Conservation (phyloP, 1,140 invertebrate species). For the Drosophila nigrodunni region DNA sequence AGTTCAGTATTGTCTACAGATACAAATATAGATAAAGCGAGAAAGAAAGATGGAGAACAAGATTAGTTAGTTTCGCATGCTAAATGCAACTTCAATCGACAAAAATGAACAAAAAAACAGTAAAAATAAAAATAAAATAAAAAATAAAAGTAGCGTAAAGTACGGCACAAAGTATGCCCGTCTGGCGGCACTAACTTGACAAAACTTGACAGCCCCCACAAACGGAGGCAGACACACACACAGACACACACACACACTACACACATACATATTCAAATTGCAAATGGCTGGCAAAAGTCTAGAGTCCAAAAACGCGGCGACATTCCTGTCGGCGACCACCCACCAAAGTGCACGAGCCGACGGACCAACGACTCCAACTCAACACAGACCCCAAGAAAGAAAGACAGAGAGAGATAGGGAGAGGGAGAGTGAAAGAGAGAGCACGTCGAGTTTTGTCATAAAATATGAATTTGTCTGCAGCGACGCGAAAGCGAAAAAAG, state of each 20-base stretch:
- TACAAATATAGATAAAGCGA: not conserved
- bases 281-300: conserved; percentile 34
- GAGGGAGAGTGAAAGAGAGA: not conserved
- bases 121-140: conserved; percentile 6
- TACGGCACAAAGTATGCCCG: conserved; percentile 46
- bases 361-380: not conserved
- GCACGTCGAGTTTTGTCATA: conserved; percentile 70
- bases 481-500: conserved; percentile 32
- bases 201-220: conserved; percentile 53
- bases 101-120: conserved; percentile 11
- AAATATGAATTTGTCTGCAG: conserved; percentile 78
- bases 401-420: not conserved
- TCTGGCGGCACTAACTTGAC: conserved; percentile 61
- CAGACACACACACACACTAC: conserved; percentile 1
- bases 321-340: conserved; percentile 58
- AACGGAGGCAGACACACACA: conserved; percentile 13
- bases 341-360: conserved; percentile 62
- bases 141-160: conserved; percentile 23
- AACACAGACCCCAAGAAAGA: conserved; percentile 17
- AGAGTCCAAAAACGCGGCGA: conserved; percentile 41
- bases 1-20: conserved; percentile 97
- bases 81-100: conserved; percentile 22
- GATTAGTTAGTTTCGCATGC: conserved; percentile 63
- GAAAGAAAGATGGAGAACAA: conserved; percentile 26
- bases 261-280: conserved; percentile 11